phyloP scores from a whole-genome alignment of 2,797 vertebrate genomes.

The Hemibagrus guttatus region DNA sequence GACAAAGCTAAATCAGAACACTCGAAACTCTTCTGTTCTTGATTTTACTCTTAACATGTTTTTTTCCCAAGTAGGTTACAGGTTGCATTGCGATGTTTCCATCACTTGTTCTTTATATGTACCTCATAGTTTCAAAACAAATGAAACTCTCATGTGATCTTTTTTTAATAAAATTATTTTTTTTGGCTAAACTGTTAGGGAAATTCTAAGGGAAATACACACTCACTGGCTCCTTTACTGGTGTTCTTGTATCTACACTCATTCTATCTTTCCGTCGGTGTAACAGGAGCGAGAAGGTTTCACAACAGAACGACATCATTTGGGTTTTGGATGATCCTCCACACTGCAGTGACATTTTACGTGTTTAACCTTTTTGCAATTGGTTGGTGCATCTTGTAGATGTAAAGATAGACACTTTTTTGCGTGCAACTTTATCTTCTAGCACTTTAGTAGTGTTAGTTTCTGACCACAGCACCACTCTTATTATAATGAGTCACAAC shows the following conservation, averaged over 20 bases:
- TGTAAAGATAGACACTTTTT: not conserved
- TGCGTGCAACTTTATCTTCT: not conserved
- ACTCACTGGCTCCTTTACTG: not conserved
- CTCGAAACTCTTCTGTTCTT: not conserved
- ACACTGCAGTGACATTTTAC: not conserved
- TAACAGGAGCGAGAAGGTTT: not conserved
- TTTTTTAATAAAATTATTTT: not conserved
- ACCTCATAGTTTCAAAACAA: not conserved
- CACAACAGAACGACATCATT: not conserved
- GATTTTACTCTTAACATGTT: not conserved
- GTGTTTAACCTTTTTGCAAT: not conserved
- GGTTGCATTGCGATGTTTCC: not conserved
- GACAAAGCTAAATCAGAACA: not conserved
- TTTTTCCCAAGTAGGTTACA: not conserved
- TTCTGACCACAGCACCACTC: not conserved
- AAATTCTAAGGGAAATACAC: not conserved
- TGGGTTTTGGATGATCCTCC: not conserved
- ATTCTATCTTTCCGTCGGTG: not conserved
- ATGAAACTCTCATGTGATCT: not conserved
- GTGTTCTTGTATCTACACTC: not conserved
- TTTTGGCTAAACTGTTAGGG: constrained; percentile 4
- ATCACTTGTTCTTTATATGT: not conserved
- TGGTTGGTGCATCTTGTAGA: not conserved
- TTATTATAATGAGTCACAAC: not conserved
- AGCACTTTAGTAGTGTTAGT: not conserved